Percentiles rank a stretch among this genome's conserved stretches.
Evolutionary conservation across 2,797 vertebrate genomes (phyloP).

Genomic region (Harpagifer antarcticus): DNA sequence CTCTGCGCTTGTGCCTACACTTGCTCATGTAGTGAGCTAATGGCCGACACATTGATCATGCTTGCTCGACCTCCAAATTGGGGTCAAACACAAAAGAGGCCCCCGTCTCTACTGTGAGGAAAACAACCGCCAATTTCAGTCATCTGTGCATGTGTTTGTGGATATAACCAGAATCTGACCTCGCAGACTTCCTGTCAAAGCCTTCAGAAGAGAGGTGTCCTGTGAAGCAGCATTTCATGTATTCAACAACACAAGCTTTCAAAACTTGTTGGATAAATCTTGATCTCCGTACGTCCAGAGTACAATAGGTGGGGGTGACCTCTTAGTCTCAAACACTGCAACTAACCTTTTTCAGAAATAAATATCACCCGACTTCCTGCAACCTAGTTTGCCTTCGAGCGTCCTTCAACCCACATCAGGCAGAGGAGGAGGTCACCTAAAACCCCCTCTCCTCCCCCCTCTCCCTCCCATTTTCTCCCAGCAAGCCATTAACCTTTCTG

Average conservation of each 20-base stretch:
- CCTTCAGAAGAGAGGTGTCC: constrained; percentile 57
- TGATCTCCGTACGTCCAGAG: constrained; percentile 52
- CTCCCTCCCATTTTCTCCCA: constrained; percentile 42
- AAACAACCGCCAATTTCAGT: constrained; percentile 61
- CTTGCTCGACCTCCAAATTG: constrained; percentile 84
- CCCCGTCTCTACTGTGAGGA: constrained; percentile 56
- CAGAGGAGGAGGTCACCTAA: constrained; percentile 58
- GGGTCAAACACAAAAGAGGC: constrained; percentile 83
- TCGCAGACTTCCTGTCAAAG: constrained; percentile 43
- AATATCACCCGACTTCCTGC: constrained; percentile 16
- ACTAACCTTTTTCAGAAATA: constrained; percentile 48
- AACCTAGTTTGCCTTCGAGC: constrained; percentile 50
- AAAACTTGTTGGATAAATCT: constrained; percentile 27
- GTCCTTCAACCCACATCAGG: constrained; percentile 64
- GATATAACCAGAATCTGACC: constrained; percentile 27
- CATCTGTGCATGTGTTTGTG: constrained; percentile 57
- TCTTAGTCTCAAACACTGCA: constrained; percentile 81
- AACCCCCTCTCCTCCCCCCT: constrained; percentile 18
- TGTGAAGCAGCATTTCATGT: constrained; percentile 52
- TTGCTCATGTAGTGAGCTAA: constrained; percentile 69
- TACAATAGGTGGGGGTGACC: constrained; percentile 47
- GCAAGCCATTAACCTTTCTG: constrained; percentile 66
- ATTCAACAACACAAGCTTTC: constrained; percentile 22
- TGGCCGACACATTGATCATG: constrained; percentile 78
- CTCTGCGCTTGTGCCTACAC: constrained; percentile 52